Evolutionary conservation across 2,113 vertebrate genomes (phyloP).

Genomic region (Bubo blakistoni): DNA sequence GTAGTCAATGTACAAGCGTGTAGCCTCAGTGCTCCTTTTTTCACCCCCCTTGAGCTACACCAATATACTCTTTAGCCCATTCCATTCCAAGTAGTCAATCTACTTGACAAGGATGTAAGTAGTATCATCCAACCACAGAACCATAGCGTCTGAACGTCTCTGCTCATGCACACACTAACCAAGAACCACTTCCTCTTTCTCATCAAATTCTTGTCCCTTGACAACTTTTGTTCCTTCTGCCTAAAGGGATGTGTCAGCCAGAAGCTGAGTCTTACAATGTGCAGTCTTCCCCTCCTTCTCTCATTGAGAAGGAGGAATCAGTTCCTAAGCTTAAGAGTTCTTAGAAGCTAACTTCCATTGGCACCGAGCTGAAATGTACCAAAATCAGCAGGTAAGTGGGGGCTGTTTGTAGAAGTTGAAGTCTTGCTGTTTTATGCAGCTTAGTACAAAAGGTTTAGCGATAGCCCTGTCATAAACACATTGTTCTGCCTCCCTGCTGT

Average conservation of each 20-base stretch:
- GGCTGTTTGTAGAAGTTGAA: neutral
- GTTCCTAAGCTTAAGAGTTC: neutral
- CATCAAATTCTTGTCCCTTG: neutral
- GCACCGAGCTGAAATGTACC: neutral
- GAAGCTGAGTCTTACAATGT: neutral
- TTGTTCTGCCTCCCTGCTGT: neutral
- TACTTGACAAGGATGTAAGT: neutral
- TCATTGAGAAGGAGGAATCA: neutral
- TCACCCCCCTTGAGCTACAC: neutral
- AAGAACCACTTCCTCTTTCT: neutral
- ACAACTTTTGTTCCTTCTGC: neutral
- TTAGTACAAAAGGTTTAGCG: neutral
- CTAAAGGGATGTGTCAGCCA: neutral
- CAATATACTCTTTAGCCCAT: neutral
- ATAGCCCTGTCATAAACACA: neutral
- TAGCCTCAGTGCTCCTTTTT: neutral
- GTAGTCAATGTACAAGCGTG: fast-evolving
- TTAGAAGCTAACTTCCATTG: neutral
- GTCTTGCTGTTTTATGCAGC: neutral
- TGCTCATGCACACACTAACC: neutral
- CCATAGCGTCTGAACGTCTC: neutral
- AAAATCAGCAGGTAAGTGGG: neutral
- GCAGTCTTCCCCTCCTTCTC: neutral
- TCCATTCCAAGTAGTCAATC: neutral
- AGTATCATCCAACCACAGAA: neutral